phyloP scores from a whole-genome alignment of 2,888 invertebrate genomes.

The Gymnoscelis rufifasciata region DNA sequence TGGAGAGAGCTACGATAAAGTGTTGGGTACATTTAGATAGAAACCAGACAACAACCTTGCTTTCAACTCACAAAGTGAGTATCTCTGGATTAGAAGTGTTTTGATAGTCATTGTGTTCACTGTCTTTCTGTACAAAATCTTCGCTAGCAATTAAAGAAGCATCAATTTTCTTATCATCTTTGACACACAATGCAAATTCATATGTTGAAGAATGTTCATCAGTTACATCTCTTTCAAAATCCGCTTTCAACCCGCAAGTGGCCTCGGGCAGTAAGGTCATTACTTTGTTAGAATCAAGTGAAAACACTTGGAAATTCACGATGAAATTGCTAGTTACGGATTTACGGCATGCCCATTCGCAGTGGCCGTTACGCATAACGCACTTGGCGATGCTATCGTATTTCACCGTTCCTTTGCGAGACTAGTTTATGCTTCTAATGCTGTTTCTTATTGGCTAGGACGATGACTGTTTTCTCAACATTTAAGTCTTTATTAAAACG shows the following conservation, averaged over 20 bases:
- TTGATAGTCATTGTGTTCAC: no score
- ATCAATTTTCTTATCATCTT: no score
- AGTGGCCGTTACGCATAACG: slow-evolving; percentile 43
- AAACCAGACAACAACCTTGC: slow-evolving; percentile 4
- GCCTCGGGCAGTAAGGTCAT: slow-evolving; percentile 50
- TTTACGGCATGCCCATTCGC: slow-evolving; percentile 41
- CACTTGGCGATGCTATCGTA: slow-evolving; percentile 39
- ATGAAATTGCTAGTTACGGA: slow-evolving; percentile 59
- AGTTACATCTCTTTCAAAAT: background rate
- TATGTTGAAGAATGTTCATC: background rate
- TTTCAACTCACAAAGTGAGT: background rate
- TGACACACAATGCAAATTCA: background rate
- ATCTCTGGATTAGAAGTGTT: no score
- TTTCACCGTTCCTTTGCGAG: slow-evolving; percentile 38
- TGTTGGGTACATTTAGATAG: slow-evolving; percentile 38
- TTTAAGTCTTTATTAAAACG: no score
- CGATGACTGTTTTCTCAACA: no score
- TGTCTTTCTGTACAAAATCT: no score
- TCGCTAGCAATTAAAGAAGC: no score
- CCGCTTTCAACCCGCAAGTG: slow-evolving; percentile 4
- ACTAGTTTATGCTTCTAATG: slow-evolving; percentile 14
- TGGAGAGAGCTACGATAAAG: slow-evolving; percentile 63
- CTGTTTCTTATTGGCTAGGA: slow-evolving; percentile 4
- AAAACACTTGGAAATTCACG: slow-evolving; percentile 64
- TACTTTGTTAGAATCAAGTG: slow-evolving; percentile 67